Conservation (phyloP, 2,888 invertebrate species). For the Escarpia spicata region DNA sequence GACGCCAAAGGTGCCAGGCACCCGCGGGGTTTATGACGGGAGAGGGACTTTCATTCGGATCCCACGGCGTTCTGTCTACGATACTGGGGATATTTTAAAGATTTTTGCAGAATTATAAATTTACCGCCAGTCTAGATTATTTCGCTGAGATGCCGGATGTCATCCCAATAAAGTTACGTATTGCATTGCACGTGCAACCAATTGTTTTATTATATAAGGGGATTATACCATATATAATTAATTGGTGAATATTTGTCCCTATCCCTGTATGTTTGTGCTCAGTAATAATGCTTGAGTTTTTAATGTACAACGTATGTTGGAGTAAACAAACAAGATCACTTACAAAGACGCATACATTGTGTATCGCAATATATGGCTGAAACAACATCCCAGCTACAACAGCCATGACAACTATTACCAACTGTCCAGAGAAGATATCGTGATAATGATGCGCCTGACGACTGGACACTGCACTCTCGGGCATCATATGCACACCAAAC, state of each 20-base stretch:
- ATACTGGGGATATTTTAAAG: neutral
- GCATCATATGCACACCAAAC: no score
- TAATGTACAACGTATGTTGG: neutral
- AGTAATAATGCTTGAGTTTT: neutral
- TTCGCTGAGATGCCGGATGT: neutral
- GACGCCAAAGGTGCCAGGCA: neutral
- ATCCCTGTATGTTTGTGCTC: neutral
- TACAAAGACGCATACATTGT: no score
- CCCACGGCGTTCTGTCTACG: neutral
- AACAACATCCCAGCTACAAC: no score
- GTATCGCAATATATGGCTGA: no score
- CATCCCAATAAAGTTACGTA: no score
- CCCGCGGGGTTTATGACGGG: neutral
- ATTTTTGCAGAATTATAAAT: neutral
- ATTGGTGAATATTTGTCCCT: neutral
- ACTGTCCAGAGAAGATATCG: no score
- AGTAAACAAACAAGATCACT: no score
- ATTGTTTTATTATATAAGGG: neutral
- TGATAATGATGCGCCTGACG: no score
- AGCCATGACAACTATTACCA: no score
- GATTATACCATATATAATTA: neutral
- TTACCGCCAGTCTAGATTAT: slow-evolving; percentile 4
- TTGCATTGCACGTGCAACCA: no score
- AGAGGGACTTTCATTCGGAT: neutral
- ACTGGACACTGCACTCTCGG: no score